Base-by-base conservation (phyloP, 2,113 vertebrate genomes). In the Zosterops borbonicus region DNA sequence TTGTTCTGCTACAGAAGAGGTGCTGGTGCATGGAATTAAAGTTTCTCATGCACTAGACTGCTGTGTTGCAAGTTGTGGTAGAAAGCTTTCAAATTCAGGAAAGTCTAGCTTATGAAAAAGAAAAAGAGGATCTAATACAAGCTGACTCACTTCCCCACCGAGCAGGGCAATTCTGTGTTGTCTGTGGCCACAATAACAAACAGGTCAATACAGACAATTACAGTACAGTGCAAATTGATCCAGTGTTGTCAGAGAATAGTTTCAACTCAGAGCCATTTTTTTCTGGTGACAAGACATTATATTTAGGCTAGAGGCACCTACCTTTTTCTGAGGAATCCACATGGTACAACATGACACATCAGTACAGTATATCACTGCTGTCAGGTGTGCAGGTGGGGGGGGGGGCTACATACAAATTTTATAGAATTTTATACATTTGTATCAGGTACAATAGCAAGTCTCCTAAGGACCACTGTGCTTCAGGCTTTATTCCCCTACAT, bases 71-170 rank as follows among this genome's bases (percentile, higher is more conserved):
- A 60, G 56, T 37, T 95, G 86, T 46, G 60, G 85, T 71, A 68
- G 93, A 96, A 94, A 82, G 92, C 95, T 94, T 96, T 94, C 93
- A 90, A 70, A 94, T 83, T 96, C 93, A 95, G 94, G 93, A 74
- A 97, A 96, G 87, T 95, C 88, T 92, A 94, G 85, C 86, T 95
- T 93, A 93, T 49, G 88, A 96, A 90, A 96, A 83, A 95, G 91
- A 95, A 96, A 97, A 96, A 96, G 95, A 92, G 93, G 87, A 97
- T 96, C 95, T 97, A 96, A 75, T 84, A 95, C 37, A 75, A 94
- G 93, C 94, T 96, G 94, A 96, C 94, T 96, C 94, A 95, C 90
- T 95, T 96, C 90, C 92, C 80, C 80, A 59, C 20, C 0, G 1
- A 82, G 79, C 67, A 83, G 79, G 16, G 65, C 76, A 86, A 42